Evolutionary conservation across 2,797 vertebrate species (phyloP).

Genomic region (Chaetodon trifasciatus): DNA sequence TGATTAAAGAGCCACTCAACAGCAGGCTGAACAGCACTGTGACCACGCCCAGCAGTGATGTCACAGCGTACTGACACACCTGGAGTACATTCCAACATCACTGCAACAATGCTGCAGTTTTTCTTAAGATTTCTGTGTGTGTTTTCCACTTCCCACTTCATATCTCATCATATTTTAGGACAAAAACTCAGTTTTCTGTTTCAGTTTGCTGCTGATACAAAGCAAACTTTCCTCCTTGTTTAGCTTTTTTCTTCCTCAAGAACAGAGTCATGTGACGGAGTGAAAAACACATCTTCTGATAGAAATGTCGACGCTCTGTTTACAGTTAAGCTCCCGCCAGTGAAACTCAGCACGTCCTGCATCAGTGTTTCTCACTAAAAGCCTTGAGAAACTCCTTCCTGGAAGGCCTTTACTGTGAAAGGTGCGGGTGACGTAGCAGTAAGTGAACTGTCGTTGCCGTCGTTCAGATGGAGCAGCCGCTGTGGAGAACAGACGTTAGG

Average conservation of each 20-base stretch:
- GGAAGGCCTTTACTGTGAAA: background rate
- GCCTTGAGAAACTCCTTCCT: background rate
- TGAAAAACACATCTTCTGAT: no score
- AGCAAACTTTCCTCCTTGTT: background rate
- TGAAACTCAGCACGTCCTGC: background rate
- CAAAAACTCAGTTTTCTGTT: background rate
- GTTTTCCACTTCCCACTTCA: no score
- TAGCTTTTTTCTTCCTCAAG: no score
- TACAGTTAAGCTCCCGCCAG: no score
- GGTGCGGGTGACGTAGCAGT: no score
- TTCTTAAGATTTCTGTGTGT: background rate
- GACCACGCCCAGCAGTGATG: background rate
- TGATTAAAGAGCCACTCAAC: background rate
- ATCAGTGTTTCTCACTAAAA: background rate
- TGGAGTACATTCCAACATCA: background rate
- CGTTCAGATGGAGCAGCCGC: no score
- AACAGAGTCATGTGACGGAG: no score
- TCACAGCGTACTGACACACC: constrained; percentile 1
- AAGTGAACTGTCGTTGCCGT: background rate
- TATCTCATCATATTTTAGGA: background rate
- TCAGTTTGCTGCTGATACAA: background rate
- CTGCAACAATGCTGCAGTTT: background rate
- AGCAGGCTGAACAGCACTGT: background rate
- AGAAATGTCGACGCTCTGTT: no score
- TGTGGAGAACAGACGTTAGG: no score